Conservation (phyloP, 2,888 invertebrate genomes). For the Melinopterus prodromus region DNA sequence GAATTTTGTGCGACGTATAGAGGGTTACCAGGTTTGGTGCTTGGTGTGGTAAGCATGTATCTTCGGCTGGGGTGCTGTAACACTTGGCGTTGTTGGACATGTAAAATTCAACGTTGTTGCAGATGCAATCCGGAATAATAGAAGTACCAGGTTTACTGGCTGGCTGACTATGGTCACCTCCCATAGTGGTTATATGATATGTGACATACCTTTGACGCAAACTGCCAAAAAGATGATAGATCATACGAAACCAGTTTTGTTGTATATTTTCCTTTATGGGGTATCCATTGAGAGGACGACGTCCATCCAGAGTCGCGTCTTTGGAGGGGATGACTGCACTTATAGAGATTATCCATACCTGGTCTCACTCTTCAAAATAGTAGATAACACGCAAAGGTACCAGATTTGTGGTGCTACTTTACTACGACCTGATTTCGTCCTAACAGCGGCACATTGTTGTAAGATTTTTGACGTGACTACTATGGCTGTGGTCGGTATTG, state of each 20-base stretch:
- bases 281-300: neutral
- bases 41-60: neutral
- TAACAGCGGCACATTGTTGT: conserved; percentile 7
- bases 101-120: neutral
- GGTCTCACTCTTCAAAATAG: neutral
- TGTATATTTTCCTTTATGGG: neutral
- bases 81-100: neutral
- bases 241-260: neutral
- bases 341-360: neutral
- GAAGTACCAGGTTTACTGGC: neutral
- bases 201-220: too few relatives aligned
- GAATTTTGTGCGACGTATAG: neutral
- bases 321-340: neutral
- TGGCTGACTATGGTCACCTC: neutral
- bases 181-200: neutral
- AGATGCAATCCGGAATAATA: neutral
- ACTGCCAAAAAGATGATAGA: neutral
- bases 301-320: neutral
- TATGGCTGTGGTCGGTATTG: neutral
- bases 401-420: neutral
- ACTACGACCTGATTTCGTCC: neutral
- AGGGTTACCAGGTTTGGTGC: neutral
- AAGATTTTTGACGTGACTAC: neutral
- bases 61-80: neutral
- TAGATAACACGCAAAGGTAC: neutral